Evolutionary conservation across 2,797 vertebrate species (phyloP).

Genomic region (Pitangus sulphuratus): DNA sequence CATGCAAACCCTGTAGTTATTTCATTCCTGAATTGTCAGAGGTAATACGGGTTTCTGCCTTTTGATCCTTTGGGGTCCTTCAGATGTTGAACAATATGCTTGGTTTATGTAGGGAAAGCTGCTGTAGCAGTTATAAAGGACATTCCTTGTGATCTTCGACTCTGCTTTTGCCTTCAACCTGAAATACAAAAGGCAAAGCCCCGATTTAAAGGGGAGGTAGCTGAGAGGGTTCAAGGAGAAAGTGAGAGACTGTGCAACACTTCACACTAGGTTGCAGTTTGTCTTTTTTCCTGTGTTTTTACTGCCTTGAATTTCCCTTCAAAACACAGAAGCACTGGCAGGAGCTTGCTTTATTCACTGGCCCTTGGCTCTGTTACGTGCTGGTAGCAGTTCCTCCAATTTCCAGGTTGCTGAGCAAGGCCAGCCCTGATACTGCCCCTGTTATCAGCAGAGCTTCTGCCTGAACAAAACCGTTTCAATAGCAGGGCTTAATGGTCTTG

Average conservation of each 20-base stretch:
- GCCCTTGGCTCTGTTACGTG: background rate
- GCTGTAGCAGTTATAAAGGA: background rate
- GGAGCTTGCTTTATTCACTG: background rate
- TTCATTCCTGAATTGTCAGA: background rate
- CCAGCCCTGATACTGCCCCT: background rate
- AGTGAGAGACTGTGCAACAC: background rate
- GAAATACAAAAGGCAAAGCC: background rate
- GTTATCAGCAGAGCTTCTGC: constrained; percentile 13
- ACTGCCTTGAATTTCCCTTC: background rate
- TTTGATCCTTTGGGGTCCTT: background rate
- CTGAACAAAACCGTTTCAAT: background rate
- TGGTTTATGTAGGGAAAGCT: background rate
- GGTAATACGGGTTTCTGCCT: background rate
- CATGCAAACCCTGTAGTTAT: background rate
- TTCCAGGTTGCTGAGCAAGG: background rate
- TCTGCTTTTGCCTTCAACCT: background rate
- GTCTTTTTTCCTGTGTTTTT: background rate
- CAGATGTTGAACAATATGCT: background rate
- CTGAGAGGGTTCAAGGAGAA: background rate
- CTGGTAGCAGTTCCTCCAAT: background rate
- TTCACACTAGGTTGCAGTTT: background rate
- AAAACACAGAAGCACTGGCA: background rate
- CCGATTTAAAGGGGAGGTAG: background rate
- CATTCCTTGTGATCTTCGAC: background rate
- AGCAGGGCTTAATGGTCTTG: background rate